Evolutionary conservation across 2,888 invertebrate genomes (phyloP).

Genomic region (Lepidonotus clava): DNA sequence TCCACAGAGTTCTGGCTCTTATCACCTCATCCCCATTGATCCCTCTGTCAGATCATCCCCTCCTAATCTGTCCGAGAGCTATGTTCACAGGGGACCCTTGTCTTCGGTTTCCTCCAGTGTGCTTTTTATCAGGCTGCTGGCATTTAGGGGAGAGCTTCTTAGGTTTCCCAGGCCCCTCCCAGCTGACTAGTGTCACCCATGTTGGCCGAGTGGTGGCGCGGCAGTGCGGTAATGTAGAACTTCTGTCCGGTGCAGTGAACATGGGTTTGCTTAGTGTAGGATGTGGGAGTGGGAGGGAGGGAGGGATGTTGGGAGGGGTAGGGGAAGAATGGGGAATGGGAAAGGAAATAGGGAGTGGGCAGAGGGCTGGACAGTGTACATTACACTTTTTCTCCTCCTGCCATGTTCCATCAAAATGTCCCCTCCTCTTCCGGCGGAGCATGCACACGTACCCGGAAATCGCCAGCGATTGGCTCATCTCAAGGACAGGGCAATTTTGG

Average conservation of each 20-base stretch:
- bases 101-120: too few relatives aligned
- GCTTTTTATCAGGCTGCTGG: too few relatives aligned
- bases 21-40: constrained; percentile 5
- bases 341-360: neutral
- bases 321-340: neutral
- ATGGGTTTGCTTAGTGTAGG: constrained; percentile 30
- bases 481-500: neutral
- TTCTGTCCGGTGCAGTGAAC: neutral
- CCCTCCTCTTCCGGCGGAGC: neutral
- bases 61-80: constrained; percentile 4
- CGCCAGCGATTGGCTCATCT: neutral
- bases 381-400: constrained; percentile 29
- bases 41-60: neutral
- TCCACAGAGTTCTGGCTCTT: too few relatives aligned
- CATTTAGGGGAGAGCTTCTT: neutral
- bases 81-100: neutral
- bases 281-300: neutral
- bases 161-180: constrained; percentile 12
- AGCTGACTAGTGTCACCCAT: neutral
- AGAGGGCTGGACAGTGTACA: neutral
- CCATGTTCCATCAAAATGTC: constrained; percentile 20
- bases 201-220: neutral
- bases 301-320: neutral
- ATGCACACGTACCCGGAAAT: constrained; percentile 18
- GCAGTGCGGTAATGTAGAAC: constrained; percentile 28